Percentiles rank a stretch among this genome's conserved stretches.
These are phyloP conservation scores for Siniperca undulata DNA, from an alignment of 2,797 vertebrate genomes.

Conservation along the genomic window DNA sequence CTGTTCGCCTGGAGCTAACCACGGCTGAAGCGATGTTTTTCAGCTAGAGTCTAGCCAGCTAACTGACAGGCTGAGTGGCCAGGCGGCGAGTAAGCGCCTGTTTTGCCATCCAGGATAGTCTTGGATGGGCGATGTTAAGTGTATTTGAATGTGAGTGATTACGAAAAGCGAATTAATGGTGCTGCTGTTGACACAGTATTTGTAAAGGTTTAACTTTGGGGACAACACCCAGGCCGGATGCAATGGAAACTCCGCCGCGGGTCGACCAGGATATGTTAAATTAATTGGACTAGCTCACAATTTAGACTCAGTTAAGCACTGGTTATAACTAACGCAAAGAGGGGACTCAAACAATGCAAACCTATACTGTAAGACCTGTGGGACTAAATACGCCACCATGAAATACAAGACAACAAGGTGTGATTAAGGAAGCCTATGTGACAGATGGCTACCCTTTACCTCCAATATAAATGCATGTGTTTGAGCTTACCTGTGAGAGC, in stretches of 20 bases:
- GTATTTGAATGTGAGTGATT: slow-evolving; percentile 22
- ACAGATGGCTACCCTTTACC: slow-evolving; percentile 65
- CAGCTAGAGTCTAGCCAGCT: slow-evolving; percentile 68
- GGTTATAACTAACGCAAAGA: slow-evolving; percentile 1
- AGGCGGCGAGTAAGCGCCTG: slow-evolving; percentile 63
- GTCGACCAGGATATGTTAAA: not conserved
- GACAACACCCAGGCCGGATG: slow-evolving; percentile 59
- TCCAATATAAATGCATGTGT: slow-evolving; percentile 34
- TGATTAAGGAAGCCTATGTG: slow-evolving; percentile 62
- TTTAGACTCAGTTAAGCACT: not conserved
- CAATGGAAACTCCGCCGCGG: not conserved
- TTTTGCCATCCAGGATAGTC: slow-evolving; percentile 49
- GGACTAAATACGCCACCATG: slow-evolving; percentile 38
- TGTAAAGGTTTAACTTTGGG: slow-evolving; percentile 35
- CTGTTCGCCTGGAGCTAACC: slow-evolving; percentile 63
- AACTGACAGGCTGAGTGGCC: slow-evolving; percentile 71
- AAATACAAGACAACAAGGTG: slow-evolving; percentile 60
- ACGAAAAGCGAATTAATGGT: not conserved
- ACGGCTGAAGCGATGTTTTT: slow-evolving; percentile 46
- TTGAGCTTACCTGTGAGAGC: slow-evolving; percentile 32
- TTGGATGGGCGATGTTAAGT: slow-evolving; percentile 49
- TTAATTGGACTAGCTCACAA: not conserved
- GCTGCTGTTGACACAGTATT: not conserved
- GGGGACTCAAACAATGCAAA: not conserved
- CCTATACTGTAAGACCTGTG: not conserved